Evolutionary conservation across 2,888 invertebrate genomes (phyloP), one percentile per base, ranked within the genome.

Genomic region (Nemotelus pantherinus): DNA sequence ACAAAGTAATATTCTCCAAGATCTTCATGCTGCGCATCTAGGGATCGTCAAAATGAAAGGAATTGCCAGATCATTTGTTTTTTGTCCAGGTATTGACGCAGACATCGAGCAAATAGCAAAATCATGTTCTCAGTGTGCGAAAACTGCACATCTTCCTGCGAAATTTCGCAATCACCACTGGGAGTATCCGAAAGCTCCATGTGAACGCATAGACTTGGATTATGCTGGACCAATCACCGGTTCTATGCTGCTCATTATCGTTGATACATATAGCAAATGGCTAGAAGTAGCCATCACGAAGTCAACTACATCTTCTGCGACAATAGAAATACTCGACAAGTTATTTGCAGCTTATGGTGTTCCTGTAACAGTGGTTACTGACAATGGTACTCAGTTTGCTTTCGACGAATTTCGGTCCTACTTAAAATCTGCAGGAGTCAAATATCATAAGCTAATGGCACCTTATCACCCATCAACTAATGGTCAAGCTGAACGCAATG

Each of bases 181-280:
- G 78, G 78, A 77, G 60, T 81, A 82, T 67, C 79, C 84, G 10
- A 80, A 79, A 10, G 78, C 80, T 65, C 83, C 84, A 1, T 85
- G 84, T 84, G 81, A 85, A 76, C 80, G 87, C 25, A 79, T 87
- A 2, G 86, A 88, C 80, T 81, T 86, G 4, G 87, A 88, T 80
- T 88, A 85, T 81, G 85, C 87, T 5, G 87, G 86, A 9, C 86
- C 85, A 43, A 81, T 85, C 64, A 71, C 82, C 7, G 84, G 83
- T 9, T 77, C 77, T 6, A 83, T 82, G 81, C 82, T 84, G 53
- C 78, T 87, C 3, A 80, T 88, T 39, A 80, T 86, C 3, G 82
- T 84, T 2, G 87, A 88, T 79, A 82, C 86, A 1, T 83, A 82
- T 79, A 85, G 85, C 2, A 88, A 87, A 80, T 88, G 86, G 86